These are phyloP conservation scores for Bombylius major DNA, from an alignment of 2,888 invertebrate species.

Conservation along the genomic window DNA sequence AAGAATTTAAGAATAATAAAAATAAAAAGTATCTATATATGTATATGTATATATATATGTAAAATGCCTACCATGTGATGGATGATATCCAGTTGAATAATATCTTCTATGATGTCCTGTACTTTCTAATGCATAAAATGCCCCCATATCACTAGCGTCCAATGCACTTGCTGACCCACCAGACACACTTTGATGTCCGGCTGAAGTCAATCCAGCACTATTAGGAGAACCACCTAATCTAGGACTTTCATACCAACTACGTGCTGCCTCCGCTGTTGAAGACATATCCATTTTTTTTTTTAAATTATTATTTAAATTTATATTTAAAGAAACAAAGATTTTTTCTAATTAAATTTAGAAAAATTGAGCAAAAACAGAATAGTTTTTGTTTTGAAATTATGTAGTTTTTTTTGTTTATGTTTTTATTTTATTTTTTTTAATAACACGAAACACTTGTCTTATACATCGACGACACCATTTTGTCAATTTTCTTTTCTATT, in stretches of 20 bases:
- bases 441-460: too few species aligned
- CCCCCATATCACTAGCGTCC: slow-evolving; percentile 37
- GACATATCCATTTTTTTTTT: slow-evolving; percentile 35
- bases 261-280: slow-evolving; percentile 38
- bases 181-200: slow-evolving; percentile 31
- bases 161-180: slow-evolving; percentile 25
- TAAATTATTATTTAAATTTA: not conserved
- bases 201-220: slow-evolving; percentile 29
- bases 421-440: too few species aligned
- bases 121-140: slow-evolving; percentile 37
- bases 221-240: slow-evolving; percentile 36
- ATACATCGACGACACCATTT: too few species aligned
- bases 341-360: too few species aligned
- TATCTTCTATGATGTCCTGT: slow-evolving; percentile 37
- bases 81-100: slow-evolving; percentile 36
- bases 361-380: too few species aligned
- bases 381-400: too few species aligned
- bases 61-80: slow-evolving; percentile 27
- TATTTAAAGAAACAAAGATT: too few species aligned
- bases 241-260: slow-evolving; percentile 39
- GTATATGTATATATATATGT: too few species aligned
- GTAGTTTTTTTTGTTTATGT: too few species aligned
- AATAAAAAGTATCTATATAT: too few species aligned
- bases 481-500: too few species aligned
- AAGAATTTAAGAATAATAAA: too few species aligned